Evolutionary conservation across 1,140 invertebrate genomes (phyloP).

Genomic region (Trichoplusia ni): DNA sequence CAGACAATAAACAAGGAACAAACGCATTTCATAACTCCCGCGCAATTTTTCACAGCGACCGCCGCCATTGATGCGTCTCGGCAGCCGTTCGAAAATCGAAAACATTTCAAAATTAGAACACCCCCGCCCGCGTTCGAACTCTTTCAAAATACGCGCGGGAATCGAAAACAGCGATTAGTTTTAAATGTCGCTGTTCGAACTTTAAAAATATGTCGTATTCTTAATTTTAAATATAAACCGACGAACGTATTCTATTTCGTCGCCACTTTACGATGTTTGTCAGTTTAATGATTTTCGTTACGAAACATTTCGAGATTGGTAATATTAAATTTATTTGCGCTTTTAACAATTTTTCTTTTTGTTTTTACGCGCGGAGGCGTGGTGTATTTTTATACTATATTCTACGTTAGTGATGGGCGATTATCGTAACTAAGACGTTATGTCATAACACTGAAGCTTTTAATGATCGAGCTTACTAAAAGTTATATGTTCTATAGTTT

Average conservation of each 20-base stretch:
- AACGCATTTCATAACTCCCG: constrained; percentile 52
- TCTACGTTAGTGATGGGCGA: constrained; percentile 21
- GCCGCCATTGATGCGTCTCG: constrained; percentile 50
- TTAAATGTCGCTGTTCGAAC: constrained; percentile 74
- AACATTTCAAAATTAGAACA: constrained; percentile 72
- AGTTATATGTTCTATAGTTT: constrained; percentile 13
- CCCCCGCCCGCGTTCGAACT: constrained; percentile 60
- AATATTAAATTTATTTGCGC: constrained; percentile 54
- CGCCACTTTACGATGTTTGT: constrained; percentile 74
- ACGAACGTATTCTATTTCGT: constrained; percentile 73
- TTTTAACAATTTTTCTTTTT: constrained; percentile 30
- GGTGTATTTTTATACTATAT: constrained; percentile 22
- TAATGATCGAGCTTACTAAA: constrained; percentile 27
- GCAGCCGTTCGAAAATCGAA: constrained; percentile 69
- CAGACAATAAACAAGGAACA: constrained; percentile 40
- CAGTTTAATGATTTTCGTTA: constrained; percentile 74
- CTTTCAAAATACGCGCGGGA: constrained; percentile 69
- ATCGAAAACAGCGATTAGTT: constrained; percentile 79
- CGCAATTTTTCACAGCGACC: constrained; percentile 44
- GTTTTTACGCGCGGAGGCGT: constrained; percentile 5
- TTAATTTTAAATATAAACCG: constrained; percentile 76
- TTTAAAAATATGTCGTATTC: constrained; percentile 77
- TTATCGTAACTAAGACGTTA: constrained; percentile 24
- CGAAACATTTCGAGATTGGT: constrained; percentile 62
- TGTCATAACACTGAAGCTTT: constrained; percentile 18